Percentiles rank a stretch among this genome's conserved stretches.
These are phyloP conservation scores for Cyclina sinensis DNA, from an alignment of 1,140 invertebrate genomes.

Conservation along the genomic window DNA sequence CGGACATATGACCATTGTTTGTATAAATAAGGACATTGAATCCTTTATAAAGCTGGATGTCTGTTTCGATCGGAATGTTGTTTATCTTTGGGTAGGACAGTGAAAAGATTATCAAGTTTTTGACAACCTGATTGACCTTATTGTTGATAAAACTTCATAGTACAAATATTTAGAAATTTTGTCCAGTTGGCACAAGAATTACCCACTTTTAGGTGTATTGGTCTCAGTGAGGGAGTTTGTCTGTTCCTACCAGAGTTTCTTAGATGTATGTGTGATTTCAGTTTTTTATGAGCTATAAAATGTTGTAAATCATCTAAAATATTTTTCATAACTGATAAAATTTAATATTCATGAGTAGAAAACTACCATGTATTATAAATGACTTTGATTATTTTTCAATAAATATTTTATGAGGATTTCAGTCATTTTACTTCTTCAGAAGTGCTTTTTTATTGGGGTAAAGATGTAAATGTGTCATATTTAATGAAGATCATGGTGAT, in stretches of 20 bases:
- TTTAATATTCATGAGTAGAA: not conserved
- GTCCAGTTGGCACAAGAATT: not conserved
- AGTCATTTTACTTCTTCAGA: not conserved
- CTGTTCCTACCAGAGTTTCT: no score
- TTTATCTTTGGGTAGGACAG: slow-evolving; percentile 36
- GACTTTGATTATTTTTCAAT: not conserved
- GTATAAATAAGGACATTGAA: slow-evolving; percentile 10
- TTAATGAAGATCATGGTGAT: not conserved
- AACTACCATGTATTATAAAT: not conserved
- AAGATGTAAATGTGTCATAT: slow-evolving; percentile 9
- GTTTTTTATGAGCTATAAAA: no score
- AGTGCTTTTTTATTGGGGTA: not conserved
- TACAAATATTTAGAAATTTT: slow-evolving; percentile 1
- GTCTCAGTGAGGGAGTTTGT: no score
- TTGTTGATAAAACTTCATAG: not conserved
- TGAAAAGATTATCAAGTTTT: slow-evolving; percentile 11
- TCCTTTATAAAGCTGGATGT: not conserved
- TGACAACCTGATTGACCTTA: slow-evolving; percentile 17
- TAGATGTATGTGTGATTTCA: no score
- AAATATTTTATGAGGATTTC: slow-evolving; percentile 15
- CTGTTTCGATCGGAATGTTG: slow-evolving; percentile 22
- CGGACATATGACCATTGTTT: not conserved
- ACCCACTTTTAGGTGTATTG: no score
- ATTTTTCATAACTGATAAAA: not conserved
- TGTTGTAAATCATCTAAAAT: no score